Evolutionary conservation across 2,113 vertebrate species (phyloP), one percentile per base, ranked within the genome.

Genomic region (Tylochromis polylepis): DNA sequence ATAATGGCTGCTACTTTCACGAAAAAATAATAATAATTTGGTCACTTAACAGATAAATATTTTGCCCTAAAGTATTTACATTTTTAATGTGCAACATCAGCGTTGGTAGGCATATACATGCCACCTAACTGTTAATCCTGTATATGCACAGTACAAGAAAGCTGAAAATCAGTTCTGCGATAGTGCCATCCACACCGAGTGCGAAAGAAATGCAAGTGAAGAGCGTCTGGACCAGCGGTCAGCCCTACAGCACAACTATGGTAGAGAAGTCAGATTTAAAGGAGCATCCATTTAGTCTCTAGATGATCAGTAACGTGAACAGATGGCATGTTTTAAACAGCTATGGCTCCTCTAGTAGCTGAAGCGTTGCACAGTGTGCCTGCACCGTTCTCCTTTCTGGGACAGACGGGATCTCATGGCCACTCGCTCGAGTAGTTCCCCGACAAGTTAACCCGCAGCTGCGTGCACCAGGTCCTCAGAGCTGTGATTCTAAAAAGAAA

Each of bases 1-100:
- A 86, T 70, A 49, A 81, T 80, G 72, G 88, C 57, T 94, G 93
- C 92, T 92, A 93, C 89, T 67, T 79, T 85, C 18, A 72, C 85
- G 5, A 43, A 80, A 56, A 51, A 79, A 67, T 0, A 75, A 59
- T 9, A 85, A 87, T 34, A 62, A 90, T 92, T 94, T 96, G 93
- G 96, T 96, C 95, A 95, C 96, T 95, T 96, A 95, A 96, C 95
- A 96, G 94, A 97, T 87, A 82, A 91, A 96, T 94, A 91, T 93
- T 86, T 88, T 82, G 34, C 81, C 93, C 94, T 97, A 91, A 24
- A 90, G 80, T 97, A 97, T 98, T 96, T 97, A 97, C 97, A 92
- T 85, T 90, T 46, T 93, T 92, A 96, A 96, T 97, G 97, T 98
- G 97, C 97, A 98, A 97, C 93, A 94, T 97, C 93, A 95, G 96